Conservation (phyloP, 2,888 invertebrate genomes). For the Kryphioiulus occultus region DNA sequence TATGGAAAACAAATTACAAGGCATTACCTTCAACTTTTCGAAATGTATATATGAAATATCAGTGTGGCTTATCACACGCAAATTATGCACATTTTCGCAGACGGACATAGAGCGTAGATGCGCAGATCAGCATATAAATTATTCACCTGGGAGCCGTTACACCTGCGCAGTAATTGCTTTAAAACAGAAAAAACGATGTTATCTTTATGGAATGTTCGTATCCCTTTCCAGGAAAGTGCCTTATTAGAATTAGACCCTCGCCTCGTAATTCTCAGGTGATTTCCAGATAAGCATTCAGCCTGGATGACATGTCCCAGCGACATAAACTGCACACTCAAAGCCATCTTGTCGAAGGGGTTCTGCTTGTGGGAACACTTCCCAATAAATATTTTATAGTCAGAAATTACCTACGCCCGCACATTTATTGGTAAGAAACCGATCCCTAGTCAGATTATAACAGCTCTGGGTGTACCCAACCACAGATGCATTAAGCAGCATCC, state of each 20-base stretch:
- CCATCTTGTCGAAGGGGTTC: background rate
- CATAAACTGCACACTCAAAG: background rate
- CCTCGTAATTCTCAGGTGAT: background rate
- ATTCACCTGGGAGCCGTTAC: constrained; percentile 2
- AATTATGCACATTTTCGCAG: background rate
- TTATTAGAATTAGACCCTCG: background rate
- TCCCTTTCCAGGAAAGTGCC: background rate
- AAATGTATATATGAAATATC: background rate
- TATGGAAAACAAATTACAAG: background rate
- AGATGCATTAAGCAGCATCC: background rate
- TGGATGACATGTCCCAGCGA: background rate
- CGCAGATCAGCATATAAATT: background rate
- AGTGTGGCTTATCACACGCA: background rate
- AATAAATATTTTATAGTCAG: background rate
- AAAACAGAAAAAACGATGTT: background rate
- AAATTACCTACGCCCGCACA: background rate
- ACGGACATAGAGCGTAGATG: background rate
- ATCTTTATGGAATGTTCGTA: background rate
- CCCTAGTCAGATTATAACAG: background rate
- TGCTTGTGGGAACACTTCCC: background rate
- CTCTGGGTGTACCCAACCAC: background rate
- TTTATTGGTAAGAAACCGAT: background rate
- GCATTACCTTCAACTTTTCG: background rate
- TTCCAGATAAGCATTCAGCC: background rate
- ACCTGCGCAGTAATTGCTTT: background rate